phyloP scores from a whole-genome alignment of 2,888 invertebrate genomes.

The Oxyteleia sp. region DNA sequence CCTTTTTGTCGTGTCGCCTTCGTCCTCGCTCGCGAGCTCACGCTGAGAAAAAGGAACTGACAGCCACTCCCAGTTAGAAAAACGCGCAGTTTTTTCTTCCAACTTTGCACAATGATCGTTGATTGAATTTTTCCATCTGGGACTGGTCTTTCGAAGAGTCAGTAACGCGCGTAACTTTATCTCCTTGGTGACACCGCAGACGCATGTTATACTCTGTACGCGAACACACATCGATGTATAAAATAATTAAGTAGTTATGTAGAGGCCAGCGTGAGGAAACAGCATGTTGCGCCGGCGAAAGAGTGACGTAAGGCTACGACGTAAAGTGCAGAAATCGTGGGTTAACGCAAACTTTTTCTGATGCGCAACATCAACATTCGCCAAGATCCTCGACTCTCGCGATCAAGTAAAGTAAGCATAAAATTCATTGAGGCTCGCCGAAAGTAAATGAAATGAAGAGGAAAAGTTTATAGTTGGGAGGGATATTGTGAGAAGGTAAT shows the following conservation, averaged over 20 bases:
- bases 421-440: slow-evolving; percentile 70
- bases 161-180: slow-evolving; percentile 27
- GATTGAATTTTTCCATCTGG: slow-evolving; percentile 6
- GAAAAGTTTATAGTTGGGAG: slow-evolving; percentile 13
- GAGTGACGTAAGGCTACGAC: background rate
- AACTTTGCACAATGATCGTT: slow-evolving; percentile 20
- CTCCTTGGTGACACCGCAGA: slow-evolving; percentile 64
- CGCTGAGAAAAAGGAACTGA: slow-evolving; percentile 8
- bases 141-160: background rate
- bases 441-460: slow-evolving; percentile 66
- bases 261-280: slow-evolving; percentile 62
- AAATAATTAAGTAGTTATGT: slow-evolving; percentile 77
- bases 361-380: slow-evolving; percentile 28
- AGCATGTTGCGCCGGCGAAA: background rate
- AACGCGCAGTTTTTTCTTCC: slow-evolving; percentile 42
- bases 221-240: slow-evolving; percentile 79
- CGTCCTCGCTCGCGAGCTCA: slow-evolving; percentile 47
- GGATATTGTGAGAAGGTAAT: slow-evolving; percentile 70
- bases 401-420: slow-evolving; percentile 56
- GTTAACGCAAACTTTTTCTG: background rate
- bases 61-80: slow-evolving; percentile 33
- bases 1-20: slow-evolving; percentile 11
- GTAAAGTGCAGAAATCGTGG: background rate
- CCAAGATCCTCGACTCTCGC: slow-evolving; percentile 67
- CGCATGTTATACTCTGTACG: slow-evolving; percentile 78